These are phyloP conservation scores for Agrypnus murinus DNA, from an alignment of 2,888 invertebrate genomes.

Conservation along the genomic window DNA sequence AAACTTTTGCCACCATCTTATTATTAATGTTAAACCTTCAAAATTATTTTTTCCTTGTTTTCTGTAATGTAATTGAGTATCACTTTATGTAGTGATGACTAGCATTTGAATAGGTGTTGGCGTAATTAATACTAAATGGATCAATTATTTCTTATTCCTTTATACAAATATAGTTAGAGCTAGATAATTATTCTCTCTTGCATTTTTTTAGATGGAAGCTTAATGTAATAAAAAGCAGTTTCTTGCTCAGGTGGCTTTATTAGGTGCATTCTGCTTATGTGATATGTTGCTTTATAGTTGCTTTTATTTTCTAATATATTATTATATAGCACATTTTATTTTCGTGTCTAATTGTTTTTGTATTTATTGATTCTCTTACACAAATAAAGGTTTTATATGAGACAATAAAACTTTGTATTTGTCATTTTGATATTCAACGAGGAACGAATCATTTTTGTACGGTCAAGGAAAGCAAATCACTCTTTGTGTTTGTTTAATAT, in stretches of 20 bases:
- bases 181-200: neutral
- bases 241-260: conserved; percentile 39
- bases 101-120: no score
- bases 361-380: conserved; percentile 27
- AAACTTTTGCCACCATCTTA: conserved; percentile 71
- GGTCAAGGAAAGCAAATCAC: conserved; percentile 44
- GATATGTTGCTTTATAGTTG: conserved; percentile 36
- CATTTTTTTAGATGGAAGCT: neutral
- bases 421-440: conserved; percentile 8
- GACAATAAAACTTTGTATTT: conserved; percentile 12
- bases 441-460: conserved; percentile 1
- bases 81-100: no score
- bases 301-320: conserved; percentile 23
- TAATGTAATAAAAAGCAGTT: conserved; percentile 11
- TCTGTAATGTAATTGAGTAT: no score
- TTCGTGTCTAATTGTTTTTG: conserved; percentile 3
- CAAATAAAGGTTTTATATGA: conserved; percentile 35
- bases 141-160: no score
- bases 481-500: conserved; percentile 60
- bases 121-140: no score
- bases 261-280: conserved; percentile 41
- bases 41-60: no score
- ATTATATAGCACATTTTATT: conserved; percentile 3
- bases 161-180: no score
- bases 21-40: conserved; percentile 31